Evolutionary conservation across 1,140 invertebrate genomes (phyloP).

Genomic region (Neodiprion fabricii): DNA sequence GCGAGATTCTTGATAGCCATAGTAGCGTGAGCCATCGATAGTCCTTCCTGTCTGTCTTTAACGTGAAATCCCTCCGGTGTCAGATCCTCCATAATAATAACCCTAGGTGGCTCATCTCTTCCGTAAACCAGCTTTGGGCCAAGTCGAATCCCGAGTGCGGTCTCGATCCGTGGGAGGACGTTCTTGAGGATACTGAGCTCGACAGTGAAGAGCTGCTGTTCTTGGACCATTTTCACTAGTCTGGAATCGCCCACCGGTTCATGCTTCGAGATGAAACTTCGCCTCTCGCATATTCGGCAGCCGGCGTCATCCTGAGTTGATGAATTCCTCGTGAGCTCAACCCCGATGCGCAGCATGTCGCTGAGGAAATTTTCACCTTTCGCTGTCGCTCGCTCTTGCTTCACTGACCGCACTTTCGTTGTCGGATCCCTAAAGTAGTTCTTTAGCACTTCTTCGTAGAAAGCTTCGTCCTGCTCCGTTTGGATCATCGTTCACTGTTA

Average conservation of each 20-base stretch:
- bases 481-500: neutral
- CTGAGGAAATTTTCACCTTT: constrained; percentile 28
- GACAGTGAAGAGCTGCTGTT: constrained; percentile 25
- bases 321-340: constrained; percentile 19
- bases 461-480: constrained; percentile 7
- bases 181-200: constrained; percentile 27
- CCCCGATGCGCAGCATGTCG: constrained; percentile 13
- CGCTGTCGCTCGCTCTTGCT: neutral
- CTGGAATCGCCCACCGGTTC: constrained; percentile 16
- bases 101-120: constrained; percentile 30
- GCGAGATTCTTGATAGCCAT: constrained; percentile 60
- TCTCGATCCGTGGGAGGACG: constrained; percentile 29
- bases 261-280: constrained; percentile 27
- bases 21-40: constrained; percentile 54
- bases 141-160: constrained; percentile 12
- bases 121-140: constrained; percentile 30
- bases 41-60: constrained; percentile 53
- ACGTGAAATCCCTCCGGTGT: constrained; percentile 53
- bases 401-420: constrained; percentile 17
- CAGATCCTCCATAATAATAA: constrained; percentile 59
- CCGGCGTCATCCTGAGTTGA: neutral
- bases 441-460: constrained; percentile 25
- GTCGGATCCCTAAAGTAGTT: constrained; percentile 17
- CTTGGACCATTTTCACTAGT: neutral
- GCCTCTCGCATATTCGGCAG: neutral